These are phyloP conservation scores for Wasmannia auropunctata DNA, from an alignment of 1,140 invertebrate species.

Conservation along the genomic window DNA sequence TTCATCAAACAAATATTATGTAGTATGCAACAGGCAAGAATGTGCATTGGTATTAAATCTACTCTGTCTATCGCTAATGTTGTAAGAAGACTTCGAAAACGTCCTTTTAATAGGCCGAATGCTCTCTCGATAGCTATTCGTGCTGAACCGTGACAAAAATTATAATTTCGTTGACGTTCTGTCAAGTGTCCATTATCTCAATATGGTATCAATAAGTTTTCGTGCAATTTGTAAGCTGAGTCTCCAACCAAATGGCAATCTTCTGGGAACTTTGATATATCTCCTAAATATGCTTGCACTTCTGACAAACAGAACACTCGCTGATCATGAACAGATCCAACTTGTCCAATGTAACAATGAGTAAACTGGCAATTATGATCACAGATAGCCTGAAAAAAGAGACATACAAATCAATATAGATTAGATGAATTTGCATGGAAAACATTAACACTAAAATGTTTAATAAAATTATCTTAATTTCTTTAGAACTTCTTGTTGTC, in stretches of 20 bases:
- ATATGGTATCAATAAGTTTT: too few relatives aligned
- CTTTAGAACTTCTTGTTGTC: too few relatives aligned
- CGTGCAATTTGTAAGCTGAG: too few relatives aligned
- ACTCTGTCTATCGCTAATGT: background rate
- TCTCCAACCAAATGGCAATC: background rate
- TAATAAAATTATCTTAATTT: too few relatives aligned
- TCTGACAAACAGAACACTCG: background rate
- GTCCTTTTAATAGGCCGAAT: background rate
- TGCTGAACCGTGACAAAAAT: too few relatives aligned
- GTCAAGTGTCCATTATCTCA: too few relatives aligned
- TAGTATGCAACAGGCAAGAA: background rate
- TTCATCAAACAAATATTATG: background rate
- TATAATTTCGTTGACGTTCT: too few relatives aligned
- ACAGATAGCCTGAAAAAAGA: background rate
- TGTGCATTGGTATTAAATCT: background rate
- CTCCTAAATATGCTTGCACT: background rate
- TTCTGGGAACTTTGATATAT: background rate
- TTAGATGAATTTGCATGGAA: background rate
- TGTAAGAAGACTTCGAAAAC: too few relatives aligned
- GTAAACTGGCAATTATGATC: background rate
- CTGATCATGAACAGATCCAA: background rate
- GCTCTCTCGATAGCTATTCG: too few relatives aligned
- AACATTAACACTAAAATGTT: background rate
- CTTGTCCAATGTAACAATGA: background rate
- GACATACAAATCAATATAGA: background rate